Evolutionary conservation across 53 echinoderm and acorn worm species (phyloP).

Genomic region (Temnopleurus reevesii): DNA sequence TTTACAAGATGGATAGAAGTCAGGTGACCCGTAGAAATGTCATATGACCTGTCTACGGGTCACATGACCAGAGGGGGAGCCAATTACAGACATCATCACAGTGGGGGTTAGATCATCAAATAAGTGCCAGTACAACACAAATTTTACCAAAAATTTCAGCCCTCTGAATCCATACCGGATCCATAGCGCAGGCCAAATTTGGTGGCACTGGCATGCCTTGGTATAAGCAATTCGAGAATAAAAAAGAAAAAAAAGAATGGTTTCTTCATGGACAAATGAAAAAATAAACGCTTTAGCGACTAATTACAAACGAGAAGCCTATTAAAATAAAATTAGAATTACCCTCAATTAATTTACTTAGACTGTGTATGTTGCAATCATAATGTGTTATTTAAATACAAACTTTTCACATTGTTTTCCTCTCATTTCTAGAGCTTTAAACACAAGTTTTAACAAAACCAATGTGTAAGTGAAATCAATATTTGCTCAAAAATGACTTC

Average conservation of each 20-base stretch:
- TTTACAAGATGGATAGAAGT: neutral
- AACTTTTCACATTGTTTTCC: too few relatives aligned
- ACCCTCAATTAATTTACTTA: too few relatives aligned
- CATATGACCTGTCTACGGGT: neutral
- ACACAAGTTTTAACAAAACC: too few relatives aligned
- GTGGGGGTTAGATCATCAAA: slow-evolving; percentile 61
- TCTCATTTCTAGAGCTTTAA: too few relatives aligned
- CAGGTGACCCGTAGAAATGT: neutral
- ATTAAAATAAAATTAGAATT: too few relatives aligned
- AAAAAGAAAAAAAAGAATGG: neutral
- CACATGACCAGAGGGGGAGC: slow-evolving; percentile 27
- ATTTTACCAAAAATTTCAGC: slow-evolving; percentile 33
- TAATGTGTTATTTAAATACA: too few relatives aligned
- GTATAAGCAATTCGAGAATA: neutral
- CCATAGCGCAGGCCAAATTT: slow-evolving; percentile 39
- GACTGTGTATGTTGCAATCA: too few relatives aligned
- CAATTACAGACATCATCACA: slow-evolving; percentile 61
- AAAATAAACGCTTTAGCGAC: slow-evolving; percentile 8
- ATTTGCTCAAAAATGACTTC: too few relatives aligned
- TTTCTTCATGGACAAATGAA: neutral
- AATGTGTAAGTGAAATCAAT: too few relatives aligned
- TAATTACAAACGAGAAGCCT: neutral
- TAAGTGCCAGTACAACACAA: slow-evolving; percentile 19
- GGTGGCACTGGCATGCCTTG: slow-evolving; percentile 1
- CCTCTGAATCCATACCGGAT: neutral